phyloP scores from a whole-genome alignment of 2,797 vertebrate genomes.

The Oreochromis mossambicus region DNA sequence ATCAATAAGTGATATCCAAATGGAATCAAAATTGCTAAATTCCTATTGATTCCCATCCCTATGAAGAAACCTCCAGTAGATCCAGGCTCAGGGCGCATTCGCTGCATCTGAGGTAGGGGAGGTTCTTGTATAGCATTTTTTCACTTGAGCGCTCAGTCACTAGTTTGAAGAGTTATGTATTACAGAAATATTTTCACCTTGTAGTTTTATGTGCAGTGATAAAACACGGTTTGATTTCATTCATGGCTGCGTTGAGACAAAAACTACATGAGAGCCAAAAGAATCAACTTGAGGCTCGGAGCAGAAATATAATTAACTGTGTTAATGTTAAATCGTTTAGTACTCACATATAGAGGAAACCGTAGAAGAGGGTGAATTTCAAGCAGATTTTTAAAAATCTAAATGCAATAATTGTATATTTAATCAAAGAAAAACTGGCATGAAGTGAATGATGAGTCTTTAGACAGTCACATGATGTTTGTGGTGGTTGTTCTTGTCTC shows the following conservation, averaged over 20 bases:
- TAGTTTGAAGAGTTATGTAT: neutral
- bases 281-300: neutral
- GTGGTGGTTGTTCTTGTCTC: neutral
- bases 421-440: accelerated
- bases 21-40: accelerated
- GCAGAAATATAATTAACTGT: neutral
- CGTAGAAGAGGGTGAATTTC: neutral
- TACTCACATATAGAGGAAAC: neutral
- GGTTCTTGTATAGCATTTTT: neutral
- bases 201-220: neutral
- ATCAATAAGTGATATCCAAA: neutral
- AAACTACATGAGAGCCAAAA: neutral
- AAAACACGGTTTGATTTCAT: neutral
- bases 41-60: neutral
- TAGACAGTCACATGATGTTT: accelerated
- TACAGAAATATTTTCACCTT: neutral
- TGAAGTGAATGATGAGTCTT: accelerated
- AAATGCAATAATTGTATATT: neutral
- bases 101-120: accelerated
- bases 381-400: neutral
- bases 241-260: neutral
- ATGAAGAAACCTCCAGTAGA: neutral
- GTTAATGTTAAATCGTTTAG: neutral
- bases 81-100: neutral
- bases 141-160: neutral